A percentile compares a stretch with the other conserved stretches of the same genome.
Conservation (phyloP, 2,797 vertebrate genomes). For the Myripristis murdjan region DNA sequence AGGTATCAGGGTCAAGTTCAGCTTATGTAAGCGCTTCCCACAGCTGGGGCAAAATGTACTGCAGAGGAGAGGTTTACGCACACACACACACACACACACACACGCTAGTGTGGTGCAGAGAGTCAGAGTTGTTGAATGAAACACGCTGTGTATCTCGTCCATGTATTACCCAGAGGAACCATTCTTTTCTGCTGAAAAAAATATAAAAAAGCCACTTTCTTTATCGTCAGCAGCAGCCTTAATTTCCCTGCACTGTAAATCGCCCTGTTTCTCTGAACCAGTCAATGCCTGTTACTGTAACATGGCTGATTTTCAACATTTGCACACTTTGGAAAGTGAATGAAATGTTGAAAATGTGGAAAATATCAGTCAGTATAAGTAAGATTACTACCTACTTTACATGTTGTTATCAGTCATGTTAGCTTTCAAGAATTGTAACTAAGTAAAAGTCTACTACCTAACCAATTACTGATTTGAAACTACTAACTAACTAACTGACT, state of each 20-base stretch:
- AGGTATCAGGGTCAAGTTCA: constrained; percentile 58
- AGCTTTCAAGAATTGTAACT: too few species aligned
- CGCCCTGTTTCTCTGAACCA: too few species aligned
- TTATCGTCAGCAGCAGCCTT: neutral
- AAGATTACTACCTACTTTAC: too few species aligned
- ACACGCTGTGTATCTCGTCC: neutral
- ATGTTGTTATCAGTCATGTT: too few species aligned
- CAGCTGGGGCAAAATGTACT: constrained; percentile 43
- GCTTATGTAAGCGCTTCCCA: constrained; percentile 66
- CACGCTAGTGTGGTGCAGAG: neutral
- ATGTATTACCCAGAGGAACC: neutral
- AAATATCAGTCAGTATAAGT: constrained; percentile 24
- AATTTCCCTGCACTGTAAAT: neutral
- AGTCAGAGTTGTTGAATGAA: constrained; percentile 12
- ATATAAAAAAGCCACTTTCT: too few species aligned
- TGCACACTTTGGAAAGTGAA: constrained; percentile 21
- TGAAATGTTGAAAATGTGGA: too few species aligned
- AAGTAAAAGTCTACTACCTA: too few species aligned
- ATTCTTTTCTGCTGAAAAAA: too few species aligned
- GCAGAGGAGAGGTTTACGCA: constrained; percentile 19
- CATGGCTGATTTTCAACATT: neutral
- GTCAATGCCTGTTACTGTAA: constrained; percentile 26
- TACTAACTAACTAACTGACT: too few species aligned
- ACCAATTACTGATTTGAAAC: too few species aligned
- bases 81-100: constrained; percentile 9